phyloP scores from a whole-genome alignment of 2,113 vertebrate species.

The Mesembrinibis cayennensis region DNA sequence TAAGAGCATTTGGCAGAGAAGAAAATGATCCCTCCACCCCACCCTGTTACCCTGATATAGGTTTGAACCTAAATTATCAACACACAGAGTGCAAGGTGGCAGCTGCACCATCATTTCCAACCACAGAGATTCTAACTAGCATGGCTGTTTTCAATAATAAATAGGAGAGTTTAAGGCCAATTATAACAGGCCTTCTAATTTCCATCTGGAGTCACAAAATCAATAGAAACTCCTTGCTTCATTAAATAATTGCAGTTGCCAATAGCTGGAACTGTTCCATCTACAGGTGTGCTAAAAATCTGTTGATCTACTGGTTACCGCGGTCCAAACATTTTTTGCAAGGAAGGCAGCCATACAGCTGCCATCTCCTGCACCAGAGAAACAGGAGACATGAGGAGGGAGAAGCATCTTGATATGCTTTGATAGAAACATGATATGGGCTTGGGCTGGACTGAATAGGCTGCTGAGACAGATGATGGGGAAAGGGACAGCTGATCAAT shows the following conservation, averaged over 20 bases:
- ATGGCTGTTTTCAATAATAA: background rate
- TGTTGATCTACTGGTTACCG: background rate
- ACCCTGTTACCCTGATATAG: no score
- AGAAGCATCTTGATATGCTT: background rate
- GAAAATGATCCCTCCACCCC: background rate
- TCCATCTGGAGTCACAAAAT: conserved; percentile 49
- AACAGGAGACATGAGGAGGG: background rate
- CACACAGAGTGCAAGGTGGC: background rate
- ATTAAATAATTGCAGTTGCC: conserved; percentile 50
- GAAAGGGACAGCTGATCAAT: background rate
- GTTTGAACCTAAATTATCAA: background rate
- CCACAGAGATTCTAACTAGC: background rate
- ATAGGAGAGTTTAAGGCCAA: conserved; percentile 34
- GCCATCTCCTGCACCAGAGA: background rate
- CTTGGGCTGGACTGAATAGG: background rate
- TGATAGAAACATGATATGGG: background rate
- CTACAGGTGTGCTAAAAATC: background rate
- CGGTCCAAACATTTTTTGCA: background rate
- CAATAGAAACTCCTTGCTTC: conserved; percentile 36
- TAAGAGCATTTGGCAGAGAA: background rate
- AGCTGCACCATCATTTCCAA: background rate
- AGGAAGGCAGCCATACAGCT: background rate
- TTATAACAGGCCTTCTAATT: conserved; percentile 48
- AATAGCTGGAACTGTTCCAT: background rate
- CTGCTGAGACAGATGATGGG: background rate